These are phyloP conservation scores for Cryptomyrus ogoouensis DNA, from an alignment of 2,113 vertebrate genomes.

Conservation along the genomic window DNA sequence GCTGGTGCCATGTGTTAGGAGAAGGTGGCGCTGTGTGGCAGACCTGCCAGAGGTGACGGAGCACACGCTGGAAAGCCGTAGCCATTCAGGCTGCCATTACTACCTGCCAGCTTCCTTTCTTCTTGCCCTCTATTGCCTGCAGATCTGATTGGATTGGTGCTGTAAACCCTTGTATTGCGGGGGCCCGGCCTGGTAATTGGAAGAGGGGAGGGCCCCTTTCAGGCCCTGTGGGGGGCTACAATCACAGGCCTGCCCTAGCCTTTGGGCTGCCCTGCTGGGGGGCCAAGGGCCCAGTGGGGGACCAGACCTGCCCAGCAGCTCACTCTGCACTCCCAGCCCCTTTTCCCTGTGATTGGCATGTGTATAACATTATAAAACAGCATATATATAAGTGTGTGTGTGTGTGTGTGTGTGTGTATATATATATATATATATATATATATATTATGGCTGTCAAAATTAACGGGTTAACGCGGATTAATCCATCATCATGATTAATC, in stretches of 20 bases:
- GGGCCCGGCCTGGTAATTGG: constrained; percentile 61
- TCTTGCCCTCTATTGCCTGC: constrained; percentile 67
- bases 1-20: neutral
- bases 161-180: constrained; percentile 61
- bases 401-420: no score
- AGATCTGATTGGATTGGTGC: constrained; percentile 70
- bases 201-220: constrained; percentile 66
- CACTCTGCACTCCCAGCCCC: neutral
- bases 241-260: constrained; percentile 68
- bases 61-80: constrained; percentile 61
- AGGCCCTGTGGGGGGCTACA: constrained; percentile 60
- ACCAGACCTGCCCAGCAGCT: constrained; percentile 21
- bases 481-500: no score
- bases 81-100: constrained; percentile 68
- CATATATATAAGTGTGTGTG: no score
- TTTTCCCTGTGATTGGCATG: neutral
- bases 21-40: neutral
- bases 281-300: constrained; percentile 55
- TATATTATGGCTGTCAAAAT: no score
- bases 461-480: no score
- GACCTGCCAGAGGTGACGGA: constrained; percentile 25
- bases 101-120: constrained; percentile 67
- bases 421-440: no score
- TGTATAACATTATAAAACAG: neutral
- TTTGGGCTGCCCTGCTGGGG: constrained; percentile 61